A percentile compares a stretch with the other conserved stretches of the same genome.
phyloP scores from a whole-genome alignment of 2,888 invertebrate species.

The Petrolisthes cinctipes region DNA sequence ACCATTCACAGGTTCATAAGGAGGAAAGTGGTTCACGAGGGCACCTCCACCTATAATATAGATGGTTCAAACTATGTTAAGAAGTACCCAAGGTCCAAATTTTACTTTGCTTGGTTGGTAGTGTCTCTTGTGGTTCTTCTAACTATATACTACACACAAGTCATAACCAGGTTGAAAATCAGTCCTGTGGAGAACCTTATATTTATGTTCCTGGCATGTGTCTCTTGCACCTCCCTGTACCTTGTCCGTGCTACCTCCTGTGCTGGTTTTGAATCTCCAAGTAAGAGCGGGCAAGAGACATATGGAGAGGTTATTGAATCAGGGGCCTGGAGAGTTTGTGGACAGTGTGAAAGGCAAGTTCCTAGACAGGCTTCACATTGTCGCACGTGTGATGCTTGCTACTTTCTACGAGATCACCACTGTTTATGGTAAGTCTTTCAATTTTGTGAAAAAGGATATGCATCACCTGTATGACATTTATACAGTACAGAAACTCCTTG shows the following conservation, averaged over 20 bases:
- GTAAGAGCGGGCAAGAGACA: constrained; percentile 33
- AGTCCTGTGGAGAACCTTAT: constrained; percentile 50
- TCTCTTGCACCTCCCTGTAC: constrained; percentile 51
- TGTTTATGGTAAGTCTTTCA: constrained; percentile 55
- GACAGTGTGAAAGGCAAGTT: constrained; percentile 52
- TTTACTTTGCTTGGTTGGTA: constrained; percentile 52
- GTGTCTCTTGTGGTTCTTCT: constrained; percentile 38
- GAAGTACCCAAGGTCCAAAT: constrained; percentile 44
- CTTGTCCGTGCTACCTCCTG: constrained; percentile 45
- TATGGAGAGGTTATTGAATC: constrained; percentile 49
- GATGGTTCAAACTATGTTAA: neutral
- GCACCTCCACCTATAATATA: constrained; percentile 21
- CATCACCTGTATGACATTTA: neutral
- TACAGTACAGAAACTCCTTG: too few relatives aligned
- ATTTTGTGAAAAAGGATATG: too few relatives aligned
- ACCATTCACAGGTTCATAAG: constrained; percentile 48
- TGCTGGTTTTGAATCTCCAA: constrained; percentile 49
- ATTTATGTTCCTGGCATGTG: constrained; percentile 35
- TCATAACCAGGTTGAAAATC: constrained; percentile 54
- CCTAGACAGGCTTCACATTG: constrained; percentile 60
- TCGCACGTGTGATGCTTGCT: constrained; percentile 58
- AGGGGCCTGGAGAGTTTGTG: constrained; percentile 54
- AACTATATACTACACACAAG: constrained; percentile 57
- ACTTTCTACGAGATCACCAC: constrained; percentile 58
- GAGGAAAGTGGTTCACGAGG: constrained; percentile 24